These are phyloP conservation scores for Heliconius hortense DNA, from an alignment of 2,888 invertebrate species.

Conservation along the genomic window DNA sequence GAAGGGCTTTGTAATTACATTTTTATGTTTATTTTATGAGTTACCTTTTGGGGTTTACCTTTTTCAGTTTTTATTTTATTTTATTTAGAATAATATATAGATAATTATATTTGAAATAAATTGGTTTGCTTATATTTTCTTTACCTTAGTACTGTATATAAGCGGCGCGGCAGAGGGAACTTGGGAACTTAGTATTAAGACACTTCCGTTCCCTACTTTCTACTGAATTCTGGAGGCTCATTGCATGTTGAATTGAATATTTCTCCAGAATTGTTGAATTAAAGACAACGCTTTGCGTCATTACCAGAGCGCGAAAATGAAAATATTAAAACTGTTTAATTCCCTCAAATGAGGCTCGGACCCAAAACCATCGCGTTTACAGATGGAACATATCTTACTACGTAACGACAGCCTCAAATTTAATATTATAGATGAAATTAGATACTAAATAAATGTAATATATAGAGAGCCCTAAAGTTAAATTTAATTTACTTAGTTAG, in stretches of 20 bases:
- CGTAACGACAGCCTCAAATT: neutral
- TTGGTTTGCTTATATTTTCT: too few species aligned
- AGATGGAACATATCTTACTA: neutral
- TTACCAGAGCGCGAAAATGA: neutral
- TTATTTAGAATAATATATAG: neutral
- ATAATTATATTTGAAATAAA: neutral
- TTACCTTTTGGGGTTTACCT: too few species aligned
- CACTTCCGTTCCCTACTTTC: neutral
- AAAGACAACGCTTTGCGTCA: neutral
- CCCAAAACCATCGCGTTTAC: neutral
- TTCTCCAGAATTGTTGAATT: too few species aligned
- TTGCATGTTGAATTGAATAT: neutral
- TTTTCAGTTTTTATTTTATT: neutral
- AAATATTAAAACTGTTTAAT: too few species aligned
- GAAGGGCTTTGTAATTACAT: neutral
- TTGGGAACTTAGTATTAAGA: neutral
- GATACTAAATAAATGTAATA: neutral
- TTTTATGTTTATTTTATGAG: neutral
- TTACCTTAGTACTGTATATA: neutral
- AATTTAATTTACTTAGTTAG: neutral
- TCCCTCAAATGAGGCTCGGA: neutral
- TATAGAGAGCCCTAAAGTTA: neutral
- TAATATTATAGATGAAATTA: neutral
- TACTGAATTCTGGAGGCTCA: neutral
- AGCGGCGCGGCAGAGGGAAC: neutral